These are phyloP conservation scores for Camponotus fellah DNA, from an alignment of 2,888 invertebrate genomes.

Conservation along the genomic window DNA sequence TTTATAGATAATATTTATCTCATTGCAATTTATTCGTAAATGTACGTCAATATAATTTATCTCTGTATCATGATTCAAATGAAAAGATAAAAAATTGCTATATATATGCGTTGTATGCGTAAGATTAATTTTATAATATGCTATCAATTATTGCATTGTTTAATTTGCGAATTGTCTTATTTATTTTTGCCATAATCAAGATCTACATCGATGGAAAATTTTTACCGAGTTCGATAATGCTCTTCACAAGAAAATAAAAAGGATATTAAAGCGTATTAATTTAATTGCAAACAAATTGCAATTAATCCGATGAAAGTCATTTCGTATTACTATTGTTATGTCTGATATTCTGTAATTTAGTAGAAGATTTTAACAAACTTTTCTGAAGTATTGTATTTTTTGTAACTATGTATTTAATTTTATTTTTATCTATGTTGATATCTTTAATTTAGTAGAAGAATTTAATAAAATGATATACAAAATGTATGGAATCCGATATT, in stretches of 20 bases:
- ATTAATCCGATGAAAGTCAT: constrained; percentile 30
- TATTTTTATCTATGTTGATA: constrained; percentile 50
- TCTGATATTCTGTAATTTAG: constrained; percentile 51
- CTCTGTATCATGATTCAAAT: not conserved
- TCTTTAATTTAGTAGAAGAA: constrained; percentile 53
- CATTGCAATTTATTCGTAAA: not conserved
- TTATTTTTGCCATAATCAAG: constrained; percentile 11
- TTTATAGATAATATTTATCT: not conserved
- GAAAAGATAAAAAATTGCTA: not conserved
- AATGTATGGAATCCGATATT: constrained; percentile 11
- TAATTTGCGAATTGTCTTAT: not conserved
- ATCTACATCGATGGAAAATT: constrained; percentile 38
- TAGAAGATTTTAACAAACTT: constrained; percentile 39
- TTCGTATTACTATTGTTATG: constrained; percentile 29
- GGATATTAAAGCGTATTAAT: not conserved
- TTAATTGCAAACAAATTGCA: constrained; percentile 32
- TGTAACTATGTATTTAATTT: constrained; percentile 40
- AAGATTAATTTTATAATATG: not conserved
- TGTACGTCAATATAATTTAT: not conserved
- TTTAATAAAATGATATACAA: constrained; percentile 44
- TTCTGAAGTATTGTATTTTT: not conserved
- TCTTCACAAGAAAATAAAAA: not conserved
- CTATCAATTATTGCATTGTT: not conserved
- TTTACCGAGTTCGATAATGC: constrained; percentile 27
- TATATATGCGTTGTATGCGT: not conserved